Evolutionary conservation across 2,797 vertebrate species (phyloP), one percentile per base, ranked within the genome.

Genomic region (Alfaro cultratus): DNA sequence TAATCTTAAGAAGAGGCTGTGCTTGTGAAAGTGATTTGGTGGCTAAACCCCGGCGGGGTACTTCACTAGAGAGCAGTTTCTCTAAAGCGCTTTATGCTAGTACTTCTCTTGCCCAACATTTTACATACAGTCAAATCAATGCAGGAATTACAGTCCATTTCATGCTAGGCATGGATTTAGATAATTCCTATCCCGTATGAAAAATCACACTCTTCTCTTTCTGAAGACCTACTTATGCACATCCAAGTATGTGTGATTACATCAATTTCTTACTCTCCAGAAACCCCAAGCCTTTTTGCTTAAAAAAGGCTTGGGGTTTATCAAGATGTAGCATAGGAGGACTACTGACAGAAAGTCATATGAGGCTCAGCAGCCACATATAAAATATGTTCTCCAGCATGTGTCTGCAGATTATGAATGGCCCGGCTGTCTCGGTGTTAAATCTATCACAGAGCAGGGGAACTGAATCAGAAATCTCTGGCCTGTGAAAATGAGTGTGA

Each of bases 401-500:
- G 83, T 86, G 85, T 78, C 81, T 84, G 75, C 81, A 70, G 88
- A 90, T 88, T 91, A 91, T 87, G 80, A 89, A 91, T 89, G 88
- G 85, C 85, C 85, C 34, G 82, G 76, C 80, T 84, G 87, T 93
- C 86, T 86, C 29, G 1, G 45, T 79, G 78, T 85, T 83, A 86
- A 71, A 89, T 91, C 84, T 88, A 79, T 79, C 79, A 84, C 75
- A 46, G 83, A 79, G 84, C 84, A 43, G 82, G 55, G 68, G 76
- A 82, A 84, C 79, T 74, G 68, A 85, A 73, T 81, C 82, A 23
- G 77, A 78, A 89, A 73, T 80, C 89, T 80, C 43, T 91, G 90
- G 89, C 83, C 90, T 91, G 87, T 91, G 90, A 89, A 91, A 91
- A 87, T 85, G 82, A 88, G 88, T 74, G 87, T 83, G 91, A 80